Conservation (phyloP, 1,140 invertebrate species). For the Drosophila lowei region DNA sequence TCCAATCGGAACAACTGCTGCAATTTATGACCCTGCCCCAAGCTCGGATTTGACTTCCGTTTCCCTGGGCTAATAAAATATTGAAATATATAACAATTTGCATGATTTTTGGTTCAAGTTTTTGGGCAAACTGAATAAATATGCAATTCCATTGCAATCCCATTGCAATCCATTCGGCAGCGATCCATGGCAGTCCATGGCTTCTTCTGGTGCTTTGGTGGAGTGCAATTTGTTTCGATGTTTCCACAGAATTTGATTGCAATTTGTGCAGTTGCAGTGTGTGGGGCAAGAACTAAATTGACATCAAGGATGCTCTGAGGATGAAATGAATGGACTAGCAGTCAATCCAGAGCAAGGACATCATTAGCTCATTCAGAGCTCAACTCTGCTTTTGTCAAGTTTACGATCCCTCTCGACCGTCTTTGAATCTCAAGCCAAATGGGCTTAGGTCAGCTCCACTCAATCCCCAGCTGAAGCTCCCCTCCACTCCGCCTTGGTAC, state of each 20-base stretch:
- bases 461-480: background rate
- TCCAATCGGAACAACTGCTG: conserved; percentile 60
- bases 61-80: conserved; percentile 68
- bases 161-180: background rate
- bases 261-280: conserved; percentile 1
- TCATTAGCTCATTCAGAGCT: conserved; percentile 25
- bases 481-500: background rate
- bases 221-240: conserved; percentile 33
- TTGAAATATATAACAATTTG: conserved; percentile 74
- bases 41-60: conserved; percentile 31
- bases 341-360: too few relatives aligned
- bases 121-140: conserved; percentile 30
- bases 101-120: conserved; percentile 64
- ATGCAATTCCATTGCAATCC: conserved; percentile 17
- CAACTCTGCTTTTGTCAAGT: conserved; percentile 14
- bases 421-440: background rate
- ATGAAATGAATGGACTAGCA: background rate
- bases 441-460: background rate
- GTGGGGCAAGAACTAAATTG: conserved; percentile 25
- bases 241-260: conserved; percentile 14
- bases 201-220: conserved; percentile 11
- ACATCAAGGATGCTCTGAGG: conserved; percentile 22
- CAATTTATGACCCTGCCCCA: conserved; percentile 63
- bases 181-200: conserved; percentile 15
- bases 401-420: background rate